Evolutionary conservation across 1,140 invertebrate species (phyloP).

Genomic region (Lysiphlebus fabarum): DNA sequence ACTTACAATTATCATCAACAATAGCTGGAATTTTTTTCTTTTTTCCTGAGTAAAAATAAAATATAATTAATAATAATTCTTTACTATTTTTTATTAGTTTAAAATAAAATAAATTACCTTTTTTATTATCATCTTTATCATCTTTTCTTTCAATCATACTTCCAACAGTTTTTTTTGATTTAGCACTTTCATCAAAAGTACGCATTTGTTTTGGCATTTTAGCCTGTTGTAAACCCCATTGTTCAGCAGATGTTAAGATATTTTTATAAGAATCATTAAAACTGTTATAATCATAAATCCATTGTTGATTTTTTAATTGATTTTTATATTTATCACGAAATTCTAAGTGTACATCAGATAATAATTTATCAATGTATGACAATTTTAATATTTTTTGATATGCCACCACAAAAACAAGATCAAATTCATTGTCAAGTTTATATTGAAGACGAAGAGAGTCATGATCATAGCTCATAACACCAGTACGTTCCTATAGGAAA

Average conservation of each 20-base stretch:
- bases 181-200: constrained; percentile 90
- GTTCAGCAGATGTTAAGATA: constrained; percentile 68
- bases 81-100: too few species aligned
- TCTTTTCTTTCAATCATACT: constrained; percentile 93
- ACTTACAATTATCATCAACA: constrained; percentile 41
- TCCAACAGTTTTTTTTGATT: constrained; percentile 97
- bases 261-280: constrained; percentile 66
- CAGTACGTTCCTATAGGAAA: constrained; percentile 89
- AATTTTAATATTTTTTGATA: constrained; percentile 98
- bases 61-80: too few species aligned
- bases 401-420: constrained; percentile 95
- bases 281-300: constrained; percentile 66
- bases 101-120: constrained; percentile 50
- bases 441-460: constrained; percentile 89
- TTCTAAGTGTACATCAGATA: constrained; percentile 91
- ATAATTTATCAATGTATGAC: constrained; percentile 95
- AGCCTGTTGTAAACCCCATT: constrained; percentile 70
- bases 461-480: constrained; percentile 80
- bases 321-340: constrained; percentile 96
- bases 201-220: constrained; percentile 88
- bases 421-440: constrained; percentile 98
- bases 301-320: constrained; percentile 66
- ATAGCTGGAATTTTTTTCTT: constrained; percentile 40
- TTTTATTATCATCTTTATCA: constrained; percentile 61
- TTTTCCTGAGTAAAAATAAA: constrained; percentile 40